phyloP scores from a whole-genome alignment of 2,888 invertebrate genomes.

The Panopea generosa region DNA sequence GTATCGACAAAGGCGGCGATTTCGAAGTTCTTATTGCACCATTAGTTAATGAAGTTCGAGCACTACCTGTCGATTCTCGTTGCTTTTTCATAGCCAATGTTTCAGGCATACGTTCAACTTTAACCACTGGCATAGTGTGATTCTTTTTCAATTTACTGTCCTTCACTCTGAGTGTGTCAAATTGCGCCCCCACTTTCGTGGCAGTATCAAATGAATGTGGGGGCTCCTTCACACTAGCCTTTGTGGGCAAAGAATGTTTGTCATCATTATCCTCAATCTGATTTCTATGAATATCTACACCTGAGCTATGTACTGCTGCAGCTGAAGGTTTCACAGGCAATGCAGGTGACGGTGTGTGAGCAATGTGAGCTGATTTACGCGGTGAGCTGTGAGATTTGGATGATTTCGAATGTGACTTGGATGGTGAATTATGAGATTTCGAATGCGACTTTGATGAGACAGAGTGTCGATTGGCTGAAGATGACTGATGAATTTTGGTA shows the following conservation, averaged over 20 bases:
- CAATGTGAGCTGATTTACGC: conserved; percentile 23
- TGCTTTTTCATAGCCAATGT: conserved; percentile 68
- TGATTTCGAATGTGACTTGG: conserved; percentile 49
- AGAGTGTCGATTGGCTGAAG: conserved; percentile 46
- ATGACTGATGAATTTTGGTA: conserved; percentile 31
- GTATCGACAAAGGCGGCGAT: conserved; percentile 43
- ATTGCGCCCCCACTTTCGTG: conserved; percentile 68
- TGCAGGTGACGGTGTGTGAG: conserved; percentile 16
- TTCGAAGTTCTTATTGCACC: conserved; percentile 42
- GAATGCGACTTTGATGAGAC: conserved; percentile 54
- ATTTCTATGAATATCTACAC: conserved; percentile 15
- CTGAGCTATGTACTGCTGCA: conserved; percentile 13
- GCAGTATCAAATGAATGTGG: conserved; percentile 70
- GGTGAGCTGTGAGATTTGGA: conserved; percentile 53
- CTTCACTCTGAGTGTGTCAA: conserved; percentile 59
- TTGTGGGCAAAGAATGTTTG: conserved; percentile 63
- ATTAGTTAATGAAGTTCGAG: conserved; percentile 52
- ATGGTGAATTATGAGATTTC: conserved; percentile 46
- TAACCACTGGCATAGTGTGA: conserved; percentile 82
- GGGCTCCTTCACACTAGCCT: conserved; percentile 78
- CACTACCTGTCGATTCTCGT: conserved; percentile 36
- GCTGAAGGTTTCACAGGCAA: neutral
- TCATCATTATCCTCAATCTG: conserved; percentile 19
- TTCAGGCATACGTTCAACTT: conserved; percentile 82
- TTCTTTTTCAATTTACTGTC: conserved; percentile 70